These are phyloP conservation scores for Lamprotornis superbus DNA, from an alignment of 2,113 vertebrate species.

Conservation along the genomic window DNA sequence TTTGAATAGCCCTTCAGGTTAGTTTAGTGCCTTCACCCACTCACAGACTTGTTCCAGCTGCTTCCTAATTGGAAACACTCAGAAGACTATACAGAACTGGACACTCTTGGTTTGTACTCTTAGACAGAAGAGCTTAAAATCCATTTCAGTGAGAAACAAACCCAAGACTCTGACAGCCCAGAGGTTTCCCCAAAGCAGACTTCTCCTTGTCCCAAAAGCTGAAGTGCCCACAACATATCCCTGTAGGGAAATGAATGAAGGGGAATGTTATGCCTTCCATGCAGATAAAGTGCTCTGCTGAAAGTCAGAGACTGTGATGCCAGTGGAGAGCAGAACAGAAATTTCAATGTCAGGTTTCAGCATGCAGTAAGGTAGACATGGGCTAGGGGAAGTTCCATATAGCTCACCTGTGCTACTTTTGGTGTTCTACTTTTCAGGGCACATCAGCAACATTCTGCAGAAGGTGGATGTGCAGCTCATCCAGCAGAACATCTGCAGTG, in stretches of 20 bases:
- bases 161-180: neutral
- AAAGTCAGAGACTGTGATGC: neutral
- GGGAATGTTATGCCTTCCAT: neutral
- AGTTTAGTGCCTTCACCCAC: neutral
- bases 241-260: neutral
- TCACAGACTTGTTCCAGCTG: neutral
- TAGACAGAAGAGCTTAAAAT: neutral
- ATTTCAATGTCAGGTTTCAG: neutral
- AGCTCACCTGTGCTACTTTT: neutral
- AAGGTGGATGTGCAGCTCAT: constrained; percentile 86
- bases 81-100: neutral
- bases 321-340: neutral
- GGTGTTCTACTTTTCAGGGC: constrained; percentile 65
- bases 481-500: constrained; percentile 83
- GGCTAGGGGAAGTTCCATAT: neutral
- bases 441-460: constrained; percentile 80
- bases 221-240: neutral
- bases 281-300: neutral
- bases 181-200: neutral
- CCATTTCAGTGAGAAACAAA: neutral
- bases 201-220: neutral
- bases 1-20: neutral
- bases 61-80: neutral
- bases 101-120: neutral
- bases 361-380: neutral